Evolutionary conservation across 2,113 vertebrate species (phyloP).

Genomic region (Mionectes macconnelli): DNA sequence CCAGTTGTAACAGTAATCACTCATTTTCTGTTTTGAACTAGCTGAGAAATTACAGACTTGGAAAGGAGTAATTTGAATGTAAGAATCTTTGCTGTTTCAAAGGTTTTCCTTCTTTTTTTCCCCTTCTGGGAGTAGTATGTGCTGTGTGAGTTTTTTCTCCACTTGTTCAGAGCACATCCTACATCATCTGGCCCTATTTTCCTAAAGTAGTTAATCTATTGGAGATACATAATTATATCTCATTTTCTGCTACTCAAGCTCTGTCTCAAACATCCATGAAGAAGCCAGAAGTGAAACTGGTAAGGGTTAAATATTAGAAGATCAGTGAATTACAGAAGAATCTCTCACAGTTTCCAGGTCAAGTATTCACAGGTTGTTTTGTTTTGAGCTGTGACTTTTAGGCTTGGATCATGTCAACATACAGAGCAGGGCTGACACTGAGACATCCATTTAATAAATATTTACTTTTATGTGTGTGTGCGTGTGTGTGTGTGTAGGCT

Average conservation of each 20-base stretch:
- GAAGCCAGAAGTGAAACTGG: neutral
- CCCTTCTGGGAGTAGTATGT: neutral
- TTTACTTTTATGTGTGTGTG: slow-evolving; percentile 19
- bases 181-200: neutral
- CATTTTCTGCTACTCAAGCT: neutral
- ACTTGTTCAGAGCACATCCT: neutral
- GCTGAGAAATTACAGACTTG: slow-evolving; percentile 60
- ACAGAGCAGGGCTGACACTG: neutral
- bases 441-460: slow-evolving; percentile 38
- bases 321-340: neutral
- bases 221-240: neutral
- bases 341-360: slow-evolving; percentile 45
- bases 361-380: slow-evolving; percentile 51
- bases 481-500: neutral
- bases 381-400: slow-evolving; percentile 45
- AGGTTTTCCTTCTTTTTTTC: slow-evolving; percentile 18
- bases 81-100: slow-evolving; percentile 39
- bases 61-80: slow-evolving; percentile 34
- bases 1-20: slow-evolving; percentile 65
- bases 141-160: neutral
- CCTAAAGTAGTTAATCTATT: neutral
- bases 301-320: slow-evolving; percentile 18
- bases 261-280: neutral
- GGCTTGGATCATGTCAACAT: slow-evolving; percentile 27
- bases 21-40: slow-evolving; percentile 67